Base-by-base conservation (phyloP, 2,888 invertebrate genomes). In the Malacosoma neustria region DNA sequence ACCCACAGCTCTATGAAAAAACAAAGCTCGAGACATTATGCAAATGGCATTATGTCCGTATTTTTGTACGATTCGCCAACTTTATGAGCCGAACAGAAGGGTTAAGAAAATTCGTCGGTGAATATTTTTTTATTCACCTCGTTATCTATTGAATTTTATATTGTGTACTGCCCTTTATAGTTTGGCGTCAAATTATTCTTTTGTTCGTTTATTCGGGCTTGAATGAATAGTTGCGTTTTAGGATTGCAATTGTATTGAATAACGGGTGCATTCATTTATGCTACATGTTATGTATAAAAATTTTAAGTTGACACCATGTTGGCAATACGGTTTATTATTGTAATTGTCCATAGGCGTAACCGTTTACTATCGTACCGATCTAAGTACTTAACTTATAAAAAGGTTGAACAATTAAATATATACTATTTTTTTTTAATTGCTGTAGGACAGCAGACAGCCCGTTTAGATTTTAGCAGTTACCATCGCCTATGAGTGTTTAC, bases 11-110 rank as follows among this genome's bases (percentile, higher is more conserved):
- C 71, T 75, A 77, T 77, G 79, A 81, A 82, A 85, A 84, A 84
- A 82, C 80, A 84, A 81, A 72, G 74, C 77, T 67, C 49, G 59
- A 73, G 80, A 84, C 75, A 79, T 80, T 84, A 85, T 85, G 85
- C 85, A 85, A 85, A 85, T 85, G 84, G 68, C 81, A 79, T 80
- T 79, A 81, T 81, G 79, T 72, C 71, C 72, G 66, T 74, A 80
- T 85, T 84, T 85, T 84, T 82, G 80, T 77, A 70, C 73, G 70
- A 73, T 80, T 76, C 72, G 68, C 67, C 65, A 67, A 77, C 59
- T 84, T 85, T 85, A 85, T 85, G 84, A 81, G 63, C 69, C 82
- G 77, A 65, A 69, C 61, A 72, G 74, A 67, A 75, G 82, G 80
- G 77, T 75, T 79, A 80, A 81, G 79, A 80, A 72, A 75, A 71